Evolutionary conservation across 2,113 vertebrate species (phyloP).

Genomic region (Odobenus rosmarus): DNA sequence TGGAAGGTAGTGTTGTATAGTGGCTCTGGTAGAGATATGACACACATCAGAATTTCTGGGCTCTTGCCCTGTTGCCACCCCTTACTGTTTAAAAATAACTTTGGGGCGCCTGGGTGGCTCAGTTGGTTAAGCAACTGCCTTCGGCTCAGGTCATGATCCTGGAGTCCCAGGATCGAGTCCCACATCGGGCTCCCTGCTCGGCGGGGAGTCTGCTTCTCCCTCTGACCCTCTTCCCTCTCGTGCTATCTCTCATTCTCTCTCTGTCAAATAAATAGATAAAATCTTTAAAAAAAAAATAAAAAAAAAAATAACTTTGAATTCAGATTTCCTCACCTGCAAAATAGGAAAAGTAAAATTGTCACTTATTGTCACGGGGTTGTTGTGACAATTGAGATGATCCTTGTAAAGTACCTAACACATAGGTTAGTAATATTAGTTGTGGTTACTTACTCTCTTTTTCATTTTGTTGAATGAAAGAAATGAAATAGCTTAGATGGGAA

Average conservation of each 20-base stretch:
- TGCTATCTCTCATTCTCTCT: too few relatives aligned
- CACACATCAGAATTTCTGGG: neutral
- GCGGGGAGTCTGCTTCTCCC: too few relatives aligned
- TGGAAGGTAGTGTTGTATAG: neutral
- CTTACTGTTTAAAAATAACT: slow-evolving; percentile 42
- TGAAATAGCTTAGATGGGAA: neutral
- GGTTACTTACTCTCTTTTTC: neutral
- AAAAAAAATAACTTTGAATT: slow-evolving; percentile 46
- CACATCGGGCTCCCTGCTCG: too few relatives aligned
- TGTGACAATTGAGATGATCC: neutral
- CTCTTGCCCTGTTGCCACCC: neutral
- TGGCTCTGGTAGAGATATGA: neutral
- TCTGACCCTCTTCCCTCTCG: too few relatives aligned
- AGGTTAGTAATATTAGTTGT: slow-evolving; percentile 22
- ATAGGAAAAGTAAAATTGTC: neutral
- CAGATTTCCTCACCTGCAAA: slow-evolving; percentile 19
- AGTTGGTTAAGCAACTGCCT: too few relatives aligned
- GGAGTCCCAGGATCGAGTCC: too few relatives aligned
- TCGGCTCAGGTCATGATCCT: too few relatives aligned
- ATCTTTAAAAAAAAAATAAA: too few relatives aligned
- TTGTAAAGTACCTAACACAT: neutral
- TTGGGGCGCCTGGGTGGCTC: too few relatives aligned
- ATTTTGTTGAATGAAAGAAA: neutral
- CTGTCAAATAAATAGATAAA: too few relatives aligned
- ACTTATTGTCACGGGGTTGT: neutral